A percentile compares a stretch with the other conserved stretches of the same genome.
phyloP scores from a whole-genome alignment of 2,888 invertebrate species.

The Andrena fulva region DNA sequence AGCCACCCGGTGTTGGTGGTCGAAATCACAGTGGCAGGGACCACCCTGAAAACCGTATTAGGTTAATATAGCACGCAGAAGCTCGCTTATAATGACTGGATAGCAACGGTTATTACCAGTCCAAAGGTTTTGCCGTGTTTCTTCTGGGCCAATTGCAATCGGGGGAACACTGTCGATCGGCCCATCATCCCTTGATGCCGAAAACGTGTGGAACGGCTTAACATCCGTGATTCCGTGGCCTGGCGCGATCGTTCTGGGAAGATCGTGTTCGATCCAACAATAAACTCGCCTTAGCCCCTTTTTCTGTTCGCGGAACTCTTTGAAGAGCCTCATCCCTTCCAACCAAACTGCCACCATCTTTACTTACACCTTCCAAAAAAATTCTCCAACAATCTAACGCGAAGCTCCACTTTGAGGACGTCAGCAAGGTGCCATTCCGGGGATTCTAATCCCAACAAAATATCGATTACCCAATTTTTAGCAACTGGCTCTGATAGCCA shows the following conservation, averaged over 20 bases:
- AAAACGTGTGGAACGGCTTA: constrained; percentile 64
- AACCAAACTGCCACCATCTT: background rate
- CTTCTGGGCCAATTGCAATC: constrained; percentile 55
- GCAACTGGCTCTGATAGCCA: background rate
- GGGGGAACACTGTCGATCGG: constrained; percentile 41
- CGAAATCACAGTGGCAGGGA: constrained; percentile 58
- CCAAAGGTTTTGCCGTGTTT: constrained; percentile 69
- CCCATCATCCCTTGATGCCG: constrained; percentile 49
- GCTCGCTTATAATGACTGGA: constrained; percentile 71
- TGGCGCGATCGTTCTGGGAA: constrained; percentile 45
- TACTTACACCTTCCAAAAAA: background rate
- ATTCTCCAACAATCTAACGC: background rate
- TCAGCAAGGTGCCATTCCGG: too few species aligned
- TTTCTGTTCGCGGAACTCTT: background rate
- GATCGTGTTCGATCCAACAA: constrained; percentile 36
- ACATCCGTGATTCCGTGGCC: constrained; percentile 62
- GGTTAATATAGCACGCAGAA: constrained; percentile 72
- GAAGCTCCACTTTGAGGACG: background rate
- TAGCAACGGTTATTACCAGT: constrained; percentile 72
- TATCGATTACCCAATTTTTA: background rate
- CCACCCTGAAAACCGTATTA: constrained; percentile 78
- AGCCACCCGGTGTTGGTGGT: constrained; percentile 38
- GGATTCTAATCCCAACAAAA: too few species aligned
- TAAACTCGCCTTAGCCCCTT: constrained; percentile 28
- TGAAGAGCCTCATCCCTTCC: background rate